These are phyloP conservation scores for Solenopsis invicta DNA, from an alignment of 1,140 invertebrate genomes.

Conservation along the genomic window DNA sequence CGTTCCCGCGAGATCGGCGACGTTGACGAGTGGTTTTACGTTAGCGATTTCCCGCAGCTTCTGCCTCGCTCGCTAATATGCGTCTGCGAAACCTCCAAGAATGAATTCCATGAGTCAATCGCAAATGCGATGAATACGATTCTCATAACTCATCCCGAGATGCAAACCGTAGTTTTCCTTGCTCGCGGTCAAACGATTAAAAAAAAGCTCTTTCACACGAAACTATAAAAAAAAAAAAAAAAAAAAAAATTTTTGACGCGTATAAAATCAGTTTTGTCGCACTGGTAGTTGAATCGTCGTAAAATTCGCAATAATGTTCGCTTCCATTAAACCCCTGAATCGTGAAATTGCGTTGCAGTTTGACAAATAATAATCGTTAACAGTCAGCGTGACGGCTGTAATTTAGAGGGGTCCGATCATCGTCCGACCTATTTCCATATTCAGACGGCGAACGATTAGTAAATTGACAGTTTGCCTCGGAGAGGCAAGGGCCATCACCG, in stretches of 20 bases:
- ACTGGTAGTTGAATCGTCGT: neutral
- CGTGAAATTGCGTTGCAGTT: conserved; percentile 33
- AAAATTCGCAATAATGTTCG: neutral
- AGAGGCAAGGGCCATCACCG: neutral
- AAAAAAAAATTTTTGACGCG: neutral
- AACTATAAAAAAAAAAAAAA: neutral
- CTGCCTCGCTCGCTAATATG: neutral
- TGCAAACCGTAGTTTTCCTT: neutral
- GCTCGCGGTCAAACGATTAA: neutral
- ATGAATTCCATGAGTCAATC: neutral
- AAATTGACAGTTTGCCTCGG: conserved; percentile 33
- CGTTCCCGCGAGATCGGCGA: conserved; percentile 46
- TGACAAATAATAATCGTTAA: conserved; percentile 49
- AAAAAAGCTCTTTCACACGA: neutral
- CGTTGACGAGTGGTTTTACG: conserved; percentile 61
- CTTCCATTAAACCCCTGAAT: conserved; percentile 18
- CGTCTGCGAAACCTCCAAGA: neutral
- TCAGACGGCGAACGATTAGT: neutral
- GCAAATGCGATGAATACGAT: conserved; percentile 1
- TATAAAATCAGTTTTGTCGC: neutral
- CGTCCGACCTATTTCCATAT: conserved; percentile 35
- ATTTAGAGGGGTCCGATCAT: conserved; percentile 18
- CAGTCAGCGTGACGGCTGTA: neutral
- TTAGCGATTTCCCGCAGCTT: conserved; percentile 42
- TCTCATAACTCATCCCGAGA: neutral